Evolutionary conservation across 2,113 vertebrate species (phyloP).

Genomic region (Eretmochelys imbricata): DNA sequence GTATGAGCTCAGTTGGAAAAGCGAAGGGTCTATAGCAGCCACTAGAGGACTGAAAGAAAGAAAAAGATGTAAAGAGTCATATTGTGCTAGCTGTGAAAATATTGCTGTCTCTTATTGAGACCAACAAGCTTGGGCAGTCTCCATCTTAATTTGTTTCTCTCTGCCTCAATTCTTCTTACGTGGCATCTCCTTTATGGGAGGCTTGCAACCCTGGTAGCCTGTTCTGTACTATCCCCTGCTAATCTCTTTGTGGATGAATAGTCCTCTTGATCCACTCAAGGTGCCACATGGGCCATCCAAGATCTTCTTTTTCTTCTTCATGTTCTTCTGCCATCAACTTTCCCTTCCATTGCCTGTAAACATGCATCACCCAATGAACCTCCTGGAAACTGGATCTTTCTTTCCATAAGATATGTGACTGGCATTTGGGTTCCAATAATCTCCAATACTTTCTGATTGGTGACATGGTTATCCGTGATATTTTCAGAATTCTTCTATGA

Average conservation of each 20-base stretch:
- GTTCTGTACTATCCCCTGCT: neutral
- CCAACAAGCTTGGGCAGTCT: neutral
- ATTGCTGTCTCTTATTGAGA: neutral
- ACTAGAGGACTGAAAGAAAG: neutral
- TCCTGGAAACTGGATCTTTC: neutral
- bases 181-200: neutral
- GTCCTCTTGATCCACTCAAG: neutral
- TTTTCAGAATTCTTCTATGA: neutral
- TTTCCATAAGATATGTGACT: neutral
- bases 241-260: neutral
- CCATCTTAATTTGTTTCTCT: neutral
- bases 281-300: neutral
- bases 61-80: neutral
- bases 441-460: neutral
- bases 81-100: neutral
- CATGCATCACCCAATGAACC: neutral
- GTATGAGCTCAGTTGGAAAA: neutral
- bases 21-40: fast-evolving
- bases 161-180: fast-evolving
- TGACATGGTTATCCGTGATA: neutral
- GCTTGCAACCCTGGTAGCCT: neutral
- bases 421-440: neutral
- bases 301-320: neutral
- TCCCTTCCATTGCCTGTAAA: neutral
- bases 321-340: neutral